phyloP scores from a whole-genome alignment of 2,113 vertebrate genomes.

The Xiphophorus maculatus region DNA sequence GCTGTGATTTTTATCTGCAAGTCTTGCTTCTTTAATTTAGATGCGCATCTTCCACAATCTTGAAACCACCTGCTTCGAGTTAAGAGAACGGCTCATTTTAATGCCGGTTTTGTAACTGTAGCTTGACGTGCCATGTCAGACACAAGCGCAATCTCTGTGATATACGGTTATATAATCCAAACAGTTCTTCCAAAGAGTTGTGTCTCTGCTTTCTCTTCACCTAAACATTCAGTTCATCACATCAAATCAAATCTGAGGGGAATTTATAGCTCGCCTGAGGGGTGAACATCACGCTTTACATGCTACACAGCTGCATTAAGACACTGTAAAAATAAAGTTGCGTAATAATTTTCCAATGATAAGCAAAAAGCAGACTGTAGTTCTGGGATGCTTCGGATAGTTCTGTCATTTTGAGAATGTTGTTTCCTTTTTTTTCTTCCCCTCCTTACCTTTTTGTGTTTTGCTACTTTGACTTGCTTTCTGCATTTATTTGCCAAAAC shows the following conservation, averaged over 20 bases:
- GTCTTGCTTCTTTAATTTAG: slow-evolving; percentile 21
- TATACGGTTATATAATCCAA: slow-evolving; percentile 66
- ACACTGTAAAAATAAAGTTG: slow-evolving; percentile 31
- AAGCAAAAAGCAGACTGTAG: slow-evolving; percentile 1
- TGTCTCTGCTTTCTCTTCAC: slow-evolving; percentile 43
- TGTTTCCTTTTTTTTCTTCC: neutral
- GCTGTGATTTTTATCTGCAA: slow-evolving; percentile 20
- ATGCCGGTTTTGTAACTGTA: slow-evolving; percentile 70
- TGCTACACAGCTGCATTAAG: slow-evolving; percentile 22
- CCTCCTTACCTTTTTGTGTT: neutral
- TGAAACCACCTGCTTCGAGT: slow-evolving; percentile 31
- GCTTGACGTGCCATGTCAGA: slow-evolving; percentile 53
- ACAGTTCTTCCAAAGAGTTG: slow-evolving; percentile 61
- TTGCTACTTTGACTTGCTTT: slow-evolving; percentile 7
- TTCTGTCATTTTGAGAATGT: neutral
- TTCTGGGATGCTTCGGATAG: neutral
- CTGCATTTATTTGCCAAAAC: slow-evolving; percentile 12
- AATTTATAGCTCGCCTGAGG: slow-evolving; percentile 52
- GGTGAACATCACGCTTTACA: slow-evolving; percentile 37
- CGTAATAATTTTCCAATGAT: slow-evolving; percentile 16
- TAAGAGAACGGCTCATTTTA: slow-evolving; percentile 59
- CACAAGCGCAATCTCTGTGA: slow-evolving; percentile 47
- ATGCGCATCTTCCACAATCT: slow-evolving; percentile 35
- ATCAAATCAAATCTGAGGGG: slow-evolving; percentile 59
- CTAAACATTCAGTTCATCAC: slow-evolving; percentile 61